These are phyloP conservation scores for Temnothorax longispinosus DNA, from an alignment of 1,140 invertebrate species.

Conservation along the genomic window DNA sequence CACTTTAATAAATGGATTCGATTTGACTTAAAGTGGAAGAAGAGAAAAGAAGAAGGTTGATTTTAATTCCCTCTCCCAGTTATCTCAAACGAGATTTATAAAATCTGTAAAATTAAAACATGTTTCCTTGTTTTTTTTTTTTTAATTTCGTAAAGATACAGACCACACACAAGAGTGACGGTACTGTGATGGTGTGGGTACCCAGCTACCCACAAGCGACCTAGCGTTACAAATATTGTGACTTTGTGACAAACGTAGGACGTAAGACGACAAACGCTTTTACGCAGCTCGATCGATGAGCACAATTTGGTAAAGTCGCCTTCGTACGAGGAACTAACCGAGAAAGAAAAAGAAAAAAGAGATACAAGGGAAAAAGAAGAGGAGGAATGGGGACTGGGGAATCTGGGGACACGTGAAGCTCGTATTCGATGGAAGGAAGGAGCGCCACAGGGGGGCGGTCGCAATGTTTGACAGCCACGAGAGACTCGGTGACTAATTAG, in stretches of 20 bases:
- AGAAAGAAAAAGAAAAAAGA: neutral
- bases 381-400: constrained; percentile 24
- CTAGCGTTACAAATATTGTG: constrained; percentile 6
- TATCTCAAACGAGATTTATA: neutral
- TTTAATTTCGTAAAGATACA: neutral
- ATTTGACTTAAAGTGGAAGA: neutral
- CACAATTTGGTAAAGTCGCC: constrained; percentile 48
- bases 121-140: neutral
- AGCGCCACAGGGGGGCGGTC: constrained; percentile 77
- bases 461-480: constrained; percentile 83
- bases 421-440: constrained; percentile 70
- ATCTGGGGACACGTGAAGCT: constrained; percentile 64
- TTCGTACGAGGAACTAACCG: neutral
- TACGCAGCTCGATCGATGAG: neutral
- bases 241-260: constrained; percentile 11
- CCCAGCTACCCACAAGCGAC: too few species aligned
- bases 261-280: neutral
- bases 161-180: neutral
- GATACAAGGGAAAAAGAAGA: constrained; percentile 9
- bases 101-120: neutral
- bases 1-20: neutral
- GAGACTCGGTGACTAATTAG: constrained; percentile 85
- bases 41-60: neutral
- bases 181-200: neutral
- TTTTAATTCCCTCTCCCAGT: neutral